phyloP scores from a whole-genome alignment of 2,113 vertebrate genomes.

The Tetrao urogallus region DNA sequence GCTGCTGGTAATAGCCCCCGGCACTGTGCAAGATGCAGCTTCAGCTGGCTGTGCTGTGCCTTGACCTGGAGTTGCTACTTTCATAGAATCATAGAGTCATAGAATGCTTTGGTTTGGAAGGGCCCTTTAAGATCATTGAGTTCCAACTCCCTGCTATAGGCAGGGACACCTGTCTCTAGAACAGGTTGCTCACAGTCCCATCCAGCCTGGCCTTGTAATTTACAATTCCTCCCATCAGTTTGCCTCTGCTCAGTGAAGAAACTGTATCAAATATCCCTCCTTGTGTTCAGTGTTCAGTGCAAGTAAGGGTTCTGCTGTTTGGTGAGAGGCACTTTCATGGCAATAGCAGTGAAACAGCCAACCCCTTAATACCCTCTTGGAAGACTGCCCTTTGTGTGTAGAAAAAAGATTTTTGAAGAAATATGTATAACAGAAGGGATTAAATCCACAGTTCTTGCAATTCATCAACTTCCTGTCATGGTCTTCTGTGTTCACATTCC shows the following conservation, averaged over 20 bases:
- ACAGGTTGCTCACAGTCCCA: too few species aligned
- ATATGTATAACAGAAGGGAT: background rate
- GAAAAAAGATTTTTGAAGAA: background rate
- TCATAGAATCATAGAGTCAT: background rate
- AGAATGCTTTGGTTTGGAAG: too few species aligned
- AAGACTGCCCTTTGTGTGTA: background rate
- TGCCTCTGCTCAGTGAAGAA: background rate
- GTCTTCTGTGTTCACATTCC: background rate
- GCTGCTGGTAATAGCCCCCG: background rate
- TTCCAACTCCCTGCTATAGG: too few species aligned
- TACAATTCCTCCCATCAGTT: background rate
- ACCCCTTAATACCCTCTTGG: background rate
- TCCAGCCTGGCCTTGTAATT: background rate
- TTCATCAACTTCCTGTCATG: background rate
- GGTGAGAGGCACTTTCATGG: background rate
- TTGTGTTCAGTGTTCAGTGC: background rate
- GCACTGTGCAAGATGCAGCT: rapidly evolving
- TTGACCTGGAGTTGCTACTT: background rate
- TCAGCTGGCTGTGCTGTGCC: background rate
- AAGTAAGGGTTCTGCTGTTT: background rate
- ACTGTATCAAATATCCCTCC: background rate
- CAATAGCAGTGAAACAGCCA: background rate
- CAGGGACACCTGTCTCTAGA: too few species aligned
- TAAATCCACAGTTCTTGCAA: background rate
- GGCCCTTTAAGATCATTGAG: too few species aligned